These are phyloP conservation scores for Epicampocera succincta DNA, from an alignment of 2,888 invertebrate species.

Conservation along the genomic window DNA sequence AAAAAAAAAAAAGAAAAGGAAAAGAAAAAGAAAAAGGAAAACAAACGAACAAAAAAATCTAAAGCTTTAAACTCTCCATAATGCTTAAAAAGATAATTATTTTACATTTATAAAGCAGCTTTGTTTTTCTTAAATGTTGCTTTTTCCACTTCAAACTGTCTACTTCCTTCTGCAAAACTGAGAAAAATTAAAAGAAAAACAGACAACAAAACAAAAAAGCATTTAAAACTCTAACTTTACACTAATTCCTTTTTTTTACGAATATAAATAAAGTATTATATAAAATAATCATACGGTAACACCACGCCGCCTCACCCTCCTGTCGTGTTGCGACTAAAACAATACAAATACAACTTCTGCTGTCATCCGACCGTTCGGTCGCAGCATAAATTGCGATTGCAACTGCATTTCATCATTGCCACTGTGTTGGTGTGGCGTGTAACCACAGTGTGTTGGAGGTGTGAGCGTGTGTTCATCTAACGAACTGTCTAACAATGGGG, in stretches of 20 bases:
- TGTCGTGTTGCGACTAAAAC: slow-evolving; percentile 2
- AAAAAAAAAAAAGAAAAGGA: slow-evolving; percentile 32
- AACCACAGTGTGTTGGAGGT: neutral
- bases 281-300: slow-evolving; percentile 19
- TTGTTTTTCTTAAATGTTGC: slow-evolving; percentile 43
- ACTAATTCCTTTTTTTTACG: slow-evolving; percentile 35
- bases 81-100: slow-evolving; percentile 68
- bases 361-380: slow-evolving; percentile 40
- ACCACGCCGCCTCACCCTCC: neutral
- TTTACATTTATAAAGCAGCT: slow-evolving; percentile 49
- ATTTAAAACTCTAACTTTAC: slow-evolving; percentile 60
- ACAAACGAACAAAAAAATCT: slow-evolving; percentile 27
- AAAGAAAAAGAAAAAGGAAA: slow-evolving; percentile 25
- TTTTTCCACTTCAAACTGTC: slow-evolving; percentile 51
- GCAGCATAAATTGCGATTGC: slow-evolving; percentile 67
- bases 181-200: slow-evolving; percentile 2
- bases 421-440: slow-evolving; percentile 3
- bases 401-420: slow-evolving; percentile 35
- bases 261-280: slow-evolving; percentile 46
- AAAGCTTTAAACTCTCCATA: slow-evolving; percentile 40
- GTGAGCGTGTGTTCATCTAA: slow-evolving; percentile 6
- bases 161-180: slow-evolving; percentile 55
- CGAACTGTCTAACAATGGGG: slow-evolving; percentile 84
- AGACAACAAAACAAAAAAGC: slow-evolving; percentile 42
- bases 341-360: slow-evolving; percentile 28